Evolutionary conservation across 2,888 invertebrate species (phyloP).

Genomic region (Pristionchus maxplancki): DNA sequence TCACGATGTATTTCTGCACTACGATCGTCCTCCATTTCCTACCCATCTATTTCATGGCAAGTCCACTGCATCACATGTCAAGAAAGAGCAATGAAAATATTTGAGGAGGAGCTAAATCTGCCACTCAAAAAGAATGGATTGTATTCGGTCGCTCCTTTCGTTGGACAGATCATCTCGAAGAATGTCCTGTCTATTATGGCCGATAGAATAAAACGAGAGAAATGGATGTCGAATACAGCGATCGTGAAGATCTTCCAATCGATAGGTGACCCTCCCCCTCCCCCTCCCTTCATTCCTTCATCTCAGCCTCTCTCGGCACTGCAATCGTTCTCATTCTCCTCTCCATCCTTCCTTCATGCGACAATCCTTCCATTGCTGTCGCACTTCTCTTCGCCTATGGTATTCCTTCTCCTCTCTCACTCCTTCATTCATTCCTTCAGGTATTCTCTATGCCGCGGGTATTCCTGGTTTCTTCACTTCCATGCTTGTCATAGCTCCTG

Average conservation of each 20-base stretch:
- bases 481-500: constrained; percentile 8
- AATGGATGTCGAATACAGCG: neutral
- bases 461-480: constrained; percentile 38
- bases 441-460: constrained; percentile 24
- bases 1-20: constrained; percentile 32
- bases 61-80: no score
- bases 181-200: constrained; percentile 19
- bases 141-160: constrained; percentile 29
- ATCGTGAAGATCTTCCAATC: constrained; percentile 37
- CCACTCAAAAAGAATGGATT: constrained; percentile 10
- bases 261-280: neutral
- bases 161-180: constrained; percentile 24
- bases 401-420: neutral
- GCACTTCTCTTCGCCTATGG: neutral
- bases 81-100: neutral
- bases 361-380: constrained; percentile 10
- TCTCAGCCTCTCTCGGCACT: neutral
- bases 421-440: neutral
- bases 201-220: neutral
- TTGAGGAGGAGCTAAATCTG: constrained; percentile 3
- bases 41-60: constrained; percentile 24
- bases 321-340: neutral
- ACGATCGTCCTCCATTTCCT: constrained; percentile 19
- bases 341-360: neutral
- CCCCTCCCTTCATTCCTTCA: neutral